phyloP scores from a whole-genome alignment of 2,113 vertebrate species.

The Hemibagrus wyckioides region DNA sequence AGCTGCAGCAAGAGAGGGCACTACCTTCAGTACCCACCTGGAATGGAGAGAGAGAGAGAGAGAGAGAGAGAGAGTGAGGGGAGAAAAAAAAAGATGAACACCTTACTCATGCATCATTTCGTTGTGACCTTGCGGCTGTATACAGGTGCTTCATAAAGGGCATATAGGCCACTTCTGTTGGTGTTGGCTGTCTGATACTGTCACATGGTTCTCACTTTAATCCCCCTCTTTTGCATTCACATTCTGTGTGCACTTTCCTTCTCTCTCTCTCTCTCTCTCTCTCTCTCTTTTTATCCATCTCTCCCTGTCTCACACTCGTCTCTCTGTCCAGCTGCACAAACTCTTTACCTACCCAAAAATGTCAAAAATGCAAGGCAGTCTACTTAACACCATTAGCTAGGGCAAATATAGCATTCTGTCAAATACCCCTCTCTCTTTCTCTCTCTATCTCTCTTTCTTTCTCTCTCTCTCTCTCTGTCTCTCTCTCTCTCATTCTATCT shows the following conservation, averaged over 20 bases:
- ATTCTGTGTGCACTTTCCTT: background rate
- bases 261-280: background rate
- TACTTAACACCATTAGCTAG: conserved; percentile 57
- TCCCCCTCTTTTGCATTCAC: background rate
- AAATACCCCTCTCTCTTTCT: conserved; percentile 30
- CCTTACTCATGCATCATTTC: background rate
- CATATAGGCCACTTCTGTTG: background rate
- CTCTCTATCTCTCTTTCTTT: background rate
- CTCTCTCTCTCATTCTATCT: background rate
- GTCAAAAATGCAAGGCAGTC: conserved; percentile 64
- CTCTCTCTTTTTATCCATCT: background rate
- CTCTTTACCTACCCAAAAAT: conserved; percentile 66
- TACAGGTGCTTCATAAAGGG: background rate
- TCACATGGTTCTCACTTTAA: background rate
- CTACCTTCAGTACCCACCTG: conserved; percentile 68
- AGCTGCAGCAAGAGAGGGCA: conserved; percentile 80
- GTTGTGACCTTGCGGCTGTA: background rate
- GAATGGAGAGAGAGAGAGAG: conserved; percentile 35
- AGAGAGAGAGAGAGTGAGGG: background rate
- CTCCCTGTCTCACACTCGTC: background rate
- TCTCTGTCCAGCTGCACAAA: conserved; percentile 52
- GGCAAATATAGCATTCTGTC: conserved; percentile 73
- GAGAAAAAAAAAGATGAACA: background rate
- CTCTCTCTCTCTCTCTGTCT: conserved; percentile 16
- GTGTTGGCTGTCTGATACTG: background rate